Evolutionary conservation across 1,140 invertebrate genomes (phyloP), one percentile per base, ranked within the genome.

Genomic region (Drosophila ogumai): DNA sequence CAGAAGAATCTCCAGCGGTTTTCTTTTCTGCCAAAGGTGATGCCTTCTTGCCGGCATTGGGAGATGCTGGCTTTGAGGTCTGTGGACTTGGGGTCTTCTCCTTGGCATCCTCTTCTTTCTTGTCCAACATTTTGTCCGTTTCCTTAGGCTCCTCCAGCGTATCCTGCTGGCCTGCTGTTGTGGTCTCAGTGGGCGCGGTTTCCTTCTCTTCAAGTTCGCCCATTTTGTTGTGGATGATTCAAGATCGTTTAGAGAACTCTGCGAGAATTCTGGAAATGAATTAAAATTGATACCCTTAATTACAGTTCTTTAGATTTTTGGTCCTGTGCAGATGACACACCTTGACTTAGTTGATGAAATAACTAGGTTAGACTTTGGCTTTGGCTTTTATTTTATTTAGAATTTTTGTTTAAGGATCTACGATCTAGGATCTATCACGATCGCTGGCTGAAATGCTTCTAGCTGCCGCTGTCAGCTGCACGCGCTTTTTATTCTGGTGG

Each of bases 191-290:
- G 55, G 90, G 91, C 56, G 86, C 88, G 17, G 86, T 91, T 82
- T 92, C 91, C 79, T 92, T 92, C 79, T 92, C 91, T 71, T 92
- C 91, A 19, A 92, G 75, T 74, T 92, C 91, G 38, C 91, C 91
- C 91, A 92, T 92, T 34, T 65, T 87, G 28, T 34, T 79, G 22
- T 31, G 12, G 22, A 49, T 52, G 41, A 9, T 46, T 65, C 50
- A 66, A 60, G 54, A 59, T 38, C 58, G 64, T 82, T 84, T 80
- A 88, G 59, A 80, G 76, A 84, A 84, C 67, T 84, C 76, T 68
- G 17, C 47, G 66, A 47, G 77, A 81, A 88, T 78, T 90, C 85
- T 88, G 59, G 1, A 65, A 58, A 17, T 7, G 22, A n/a, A 36
- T 1, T 50, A 12, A 59, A 12, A 17, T 19, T 17, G 1, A 6